A percentile compares a stretch with the other conserved stretches of the same genome.
These are phyloP conservation scores for Aquatica leii DNA, from an alignment of 2,888 invertebrate genomes.

Conservation along the genomic window DNA sequence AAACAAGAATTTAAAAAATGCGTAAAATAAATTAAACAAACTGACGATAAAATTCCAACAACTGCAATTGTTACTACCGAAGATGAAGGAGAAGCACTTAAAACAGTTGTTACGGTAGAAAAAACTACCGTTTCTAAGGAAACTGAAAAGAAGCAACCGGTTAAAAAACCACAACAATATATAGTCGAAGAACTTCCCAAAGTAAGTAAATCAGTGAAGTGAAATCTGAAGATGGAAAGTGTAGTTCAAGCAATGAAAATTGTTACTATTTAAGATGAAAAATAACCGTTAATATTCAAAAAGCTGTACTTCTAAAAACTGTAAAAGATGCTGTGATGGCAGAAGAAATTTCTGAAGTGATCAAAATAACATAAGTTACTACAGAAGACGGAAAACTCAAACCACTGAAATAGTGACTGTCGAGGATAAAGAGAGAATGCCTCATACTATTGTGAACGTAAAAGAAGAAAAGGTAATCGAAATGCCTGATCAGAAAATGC, in stretches of 20 bases:
- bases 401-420: conserved; percentile 40
- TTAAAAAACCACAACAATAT: conserved; percentile 39
- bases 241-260: conserved; percentile 60
- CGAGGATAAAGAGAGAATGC: conserved; percentile 47
- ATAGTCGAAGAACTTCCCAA: conserved; percentile 52
- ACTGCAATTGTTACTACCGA: conserved; percentile 51
- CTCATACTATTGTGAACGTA: conserved; percentile 38
- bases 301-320: conserved; percentile 20
- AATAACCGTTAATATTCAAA: conserved; percentile 27
- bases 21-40: conserved; percentile 59
- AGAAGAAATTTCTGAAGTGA: conserved; percentile 45
- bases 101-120: conserved; percentile 54
- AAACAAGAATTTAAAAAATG: conserved; percentile 55
- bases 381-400: conserved; percentile 51
- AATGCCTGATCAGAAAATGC: conserved; percentile 44
- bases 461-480: no score
- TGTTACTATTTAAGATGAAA: conserved; percentile 48
- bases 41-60: conserved; percentile 51
- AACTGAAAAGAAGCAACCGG: conserved; percentile 40
- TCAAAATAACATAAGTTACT: conserved; percentile 48
- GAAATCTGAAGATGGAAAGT: conserved; percentile 45
- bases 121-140: conserved; percentile 42
- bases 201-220: conserved; percentile 46
- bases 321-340: conserved; percentile 36
- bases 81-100: conserved; percentile 55